Conservation (phyloP, 1,140 invertebrate genomes). For the Drosophila sturtevanti region DNA sequence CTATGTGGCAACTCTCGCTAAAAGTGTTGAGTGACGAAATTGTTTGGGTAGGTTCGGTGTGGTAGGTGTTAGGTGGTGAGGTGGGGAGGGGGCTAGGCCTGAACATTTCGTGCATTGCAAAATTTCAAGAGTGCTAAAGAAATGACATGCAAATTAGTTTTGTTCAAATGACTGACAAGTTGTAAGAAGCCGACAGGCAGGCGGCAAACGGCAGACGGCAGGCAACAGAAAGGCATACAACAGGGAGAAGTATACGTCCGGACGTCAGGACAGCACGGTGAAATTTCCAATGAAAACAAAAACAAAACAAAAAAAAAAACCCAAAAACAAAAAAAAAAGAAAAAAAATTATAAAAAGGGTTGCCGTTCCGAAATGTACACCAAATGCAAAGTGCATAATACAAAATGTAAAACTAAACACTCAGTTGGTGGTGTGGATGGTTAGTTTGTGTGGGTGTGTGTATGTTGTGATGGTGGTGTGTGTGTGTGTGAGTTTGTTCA, state of each 20-base stretch:
- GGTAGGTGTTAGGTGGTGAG: not conserved
- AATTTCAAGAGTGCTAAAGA: conserved; percentile 79
- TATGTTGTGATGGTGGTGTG: not conserved
- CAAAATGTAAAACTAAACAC: conserved; percentile 47
- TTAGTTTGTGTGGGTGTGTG: conserved; percentile 1
- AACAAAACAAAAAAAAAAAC: not conserved
- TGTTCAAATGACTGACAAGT: conserved; percentile 82
- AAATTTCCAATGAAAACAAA: conserved; percentile 57
- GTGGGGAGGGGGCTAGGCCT: not conserved
- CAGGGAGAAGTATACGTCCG: not conserved
- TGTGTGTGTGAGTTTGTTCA: not conserved
- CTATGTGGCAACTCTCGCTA: not conserved
- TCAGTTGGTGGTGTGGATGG: conserved; percentile 23
- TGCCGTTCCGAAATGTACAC: conserved; percentile 20
- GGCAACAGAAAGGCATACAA: not conserved
- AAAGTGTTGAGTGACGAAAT: not conserved
- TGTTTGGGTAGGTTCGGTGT: not conserved
- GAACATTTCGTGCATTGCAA: conserved; percentile 59
- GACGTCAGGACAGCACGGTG: conserved; percentile 39
- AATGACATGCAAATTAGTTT: conserved; percentile 82
- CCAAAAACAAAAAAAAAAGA: conserved; percentile 6
- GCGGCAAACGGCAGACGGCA: not conserved
- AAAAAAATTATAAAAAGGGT: conserved; percentile 52
- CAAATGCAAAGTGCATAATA: conserved; percentile 67
- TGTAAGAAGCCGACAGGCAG: conserved; percentile 59